A percentile compares a stretch with the other conserved stretches of the same genome.
phyloP scores from a whole-genome alignment of 1,140 invertebrate species.

The Monomorium pharaonis region DNA sequence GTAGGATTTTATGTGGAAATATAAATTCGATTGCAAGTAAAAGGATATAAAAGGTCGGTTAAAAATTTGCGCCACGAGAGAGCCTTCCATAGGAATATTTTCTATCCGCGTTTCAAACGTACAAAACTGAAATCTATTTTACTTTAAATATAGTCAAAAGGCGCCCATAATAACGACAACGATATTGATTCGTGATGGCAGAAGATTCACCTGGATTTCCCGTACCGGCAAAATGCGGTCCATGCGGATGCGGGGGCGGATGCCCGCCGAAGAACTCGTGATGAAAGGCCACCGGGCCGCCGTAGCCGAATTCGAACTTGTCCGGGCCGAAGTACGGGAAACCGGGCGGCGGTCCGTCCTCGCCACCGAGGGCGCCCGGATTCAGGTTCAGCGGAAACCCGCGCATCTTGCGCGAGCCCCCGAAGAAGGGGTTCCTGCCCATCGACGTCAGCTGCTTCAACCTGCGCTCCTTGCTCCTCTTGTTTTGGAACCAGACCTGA shows the following conservation, averaged over 20 bases:
- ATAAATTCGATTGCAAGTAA: background rate
- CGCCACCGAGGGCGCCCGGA: slow-evolving; percentile 90
- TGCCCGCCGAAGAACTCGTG: slow-evolving; percentile 95
- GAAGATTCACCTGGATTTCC: slow-evolving; percentile 86
- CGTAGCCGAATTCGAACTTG: slow-evolving; percentile 96
- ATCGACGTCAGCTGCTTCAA: slow-evolving; percentile 96
- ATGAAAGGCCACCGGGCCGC: slow-evolving; percentile 93
- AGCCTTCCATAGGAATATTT: too few relatives aligned
- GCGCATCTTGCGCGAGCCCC: slow-evolving; percentile 94
- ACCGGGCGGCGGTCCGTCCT: slow-evolving; percentile 91
- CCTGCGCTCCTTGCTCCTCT: slow-evolving; percentile 98
- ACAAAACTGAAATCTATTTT: background rate
- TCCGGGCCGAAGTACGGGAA: slow-evolving; percentile 95
- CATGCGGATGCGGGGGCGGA: slow-evolving; percentile 88
- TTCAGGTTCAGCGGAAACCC: slow-evolving; percentile 96
- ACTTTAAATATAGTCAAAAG: background rate
- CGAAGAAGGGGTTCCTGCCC: slow-evolving; percentile 96
- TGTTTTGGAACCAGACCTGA: slow-evolving; percentile 99
- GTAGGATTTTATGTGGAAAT: background rate
- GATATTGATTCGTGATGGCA: background rate
- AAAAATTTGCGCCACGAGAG: background rate
- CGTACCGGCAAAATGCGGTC: slow-evolving; percentile 90
- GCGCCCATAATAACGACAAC: background rate
- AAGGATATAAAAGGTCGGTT: background rate
- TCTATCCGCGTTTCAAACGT: background rate